Conservation (phyloP, 2,113 vertebrate genomes). For the Epinephelus fuscoguttatus region DNA sequence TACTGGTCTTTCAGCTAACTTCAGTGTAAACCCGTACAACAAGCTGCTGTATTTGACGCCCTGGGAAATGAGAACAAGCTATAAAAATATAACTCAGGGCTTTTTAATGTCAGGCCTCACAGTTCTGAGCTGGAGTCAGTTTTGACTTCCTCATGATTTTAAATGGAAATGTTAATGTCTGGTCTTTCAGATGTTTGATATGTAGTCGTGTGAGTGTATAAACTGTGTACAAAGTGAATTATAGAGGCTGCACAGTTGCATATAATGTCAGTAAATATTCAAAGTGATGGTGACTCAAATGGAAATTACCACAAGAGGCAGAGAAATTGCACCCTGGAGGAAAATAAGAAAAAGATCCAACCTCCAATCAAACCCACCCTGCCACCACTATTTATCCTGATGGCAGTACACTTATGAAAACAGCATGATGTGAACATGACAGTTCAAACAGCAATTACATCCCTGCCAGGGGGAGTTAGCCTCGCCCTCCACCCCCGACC, state of each 20-base stretch:
- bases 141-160: background rate
- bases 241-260: background rate
- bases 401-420: conserved; percentile 23
- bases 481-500: conserved; percentile 21
- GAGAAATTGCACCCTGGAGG: background rate
- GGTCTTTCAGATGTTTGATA: background rate
- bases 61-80: too few species aligned
- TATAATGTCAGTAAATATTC: background rate
- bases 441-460: conserved; percentile 47
- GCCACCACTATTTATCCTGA: background rate
- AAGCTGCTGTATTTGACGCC: too few species aligned
- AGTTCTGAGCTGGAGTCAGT: background rate
- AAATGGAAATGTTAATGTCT: background rate
- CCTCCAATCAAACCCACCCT: background rate
- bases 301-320: background rate
- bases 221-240: background rate
- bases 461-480: conserved; percentile 28
- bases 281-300: background rate
- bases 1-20: too few species aligned
- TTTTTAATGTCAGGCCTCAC: background rate
- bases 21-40: too few species aligned
- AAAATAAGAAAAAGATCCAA: background rate
- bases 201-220: background rate
- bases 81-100: background rate
- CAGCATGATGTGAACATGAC: conserved; percentile 45